Evolutionary conservation across 2,113 vertebrate species (phyloP), one percentile per base, ranked within the genome.

Genomic region (Hemiscyllium ocellatum): DNA sequence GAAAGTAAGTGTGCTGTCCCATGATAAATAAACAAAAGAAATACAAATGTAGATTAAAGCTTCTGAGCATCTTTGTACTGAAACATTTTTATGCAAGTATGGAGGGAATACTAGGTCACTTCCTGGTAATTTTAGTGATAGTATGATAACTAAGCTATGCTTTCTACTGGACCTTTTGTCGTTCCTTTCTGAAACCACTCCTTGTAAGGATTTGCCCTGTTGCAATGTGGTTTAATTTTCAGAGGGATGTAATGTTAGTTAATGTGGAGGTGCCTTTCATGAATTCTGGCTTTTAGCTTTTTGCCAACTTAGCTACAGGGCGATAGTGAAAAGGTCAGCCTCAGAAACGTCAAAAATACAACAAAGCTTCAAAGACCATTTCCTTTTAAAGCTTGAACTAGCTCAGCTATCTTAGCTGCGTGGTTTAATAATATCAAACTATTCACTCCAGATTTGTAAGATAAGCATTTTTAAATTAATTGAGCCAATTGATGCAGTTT

Each of bases 1-100:
- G 97, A 99, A 99, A 98, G 99, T 99, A 96, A 96, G 98, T 98
- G 0, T 42, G 29, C 37, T 15, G 12, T 1, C 65, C 19, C 17
- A 93, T 52, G 3, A 33, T 47, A 3, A 6, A 47, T 15, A 68
- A 47, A 65, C 87, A 37, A 1, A 29, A 13, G n/a, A 47, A 33
- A 42, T 6, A 83, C 5, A 83, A 42, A 42, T 42, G 52, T 52
- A 52, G 26, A 42, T 69, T 94, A 29, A 90, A 37, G 19, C 80
- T 95, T 72, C 42, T 95, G 70, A 5, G 13, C 65, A 7, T 72
- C 56, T 20, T n/a, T 7, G 56, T 37, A n/a, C 19, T 1, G 37
- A 22, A 19, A 22, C 50, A 17, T 29, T 95, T 42, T 69, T 12
- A 17, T 26, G 47, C 3, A 26, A 15, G 22, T 47, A 37, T 0